Evolutionary conservation across 2,888 invertebrate species (phyloP).

Genomic region (Lepidochitona cinerea): DNA sequence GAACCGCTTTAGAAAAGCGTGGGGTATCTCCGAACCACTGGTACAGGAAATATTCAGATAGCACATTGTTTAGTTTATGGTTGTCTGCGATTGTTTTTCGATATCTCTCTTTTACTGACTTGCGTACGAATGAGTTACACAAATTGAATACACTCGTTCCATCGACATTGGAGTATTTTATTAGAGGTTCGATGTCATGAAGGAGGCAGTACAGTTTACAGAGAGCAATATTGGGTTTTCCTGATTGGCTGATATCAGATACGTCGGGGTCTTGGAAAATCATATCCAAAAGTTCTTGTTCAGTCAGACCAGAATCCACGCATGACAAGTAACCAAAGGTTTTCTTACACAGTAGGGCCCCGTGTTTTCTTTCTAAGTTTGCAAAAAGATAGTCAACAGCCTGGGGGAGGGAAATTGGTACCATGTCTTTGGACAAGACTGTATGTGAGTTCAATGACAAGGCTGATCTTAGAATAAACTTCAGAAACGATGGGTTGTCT

Average conservation of each 20-base stretch:
- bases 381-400: slow-evolving; percentile 48
- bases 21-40: neutral
- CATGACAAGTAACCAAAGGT: slow-evolving; percentile 55
- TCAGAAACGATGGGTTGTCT: slow-evolving; percentile 50
- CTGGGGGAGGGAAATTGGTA: slow-evolving; percentile 43
- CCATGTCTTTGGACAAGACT: slow-evolving; percentile 18
- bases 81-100: neutral
- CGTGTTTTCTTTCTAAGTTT: slow-evolving; percentile 49
- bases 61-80: slow-evolving; percentile 43
- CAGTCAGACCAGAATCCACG: slow-evolving; percentile 50
- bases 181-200: slow-evolving; percentile 43
- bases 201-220: slow-evolving; percentile 47
- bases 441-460: slow-evolving; percentile 53
- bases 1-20: neutral
- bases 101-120: slow-evolving; percentile 44
- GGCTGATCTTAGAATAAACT: slow-evolving; percentile 52
- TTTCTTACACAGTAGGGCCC: slow-evolving; percentile 40
- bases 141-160: slow-evolving; percentile 52
- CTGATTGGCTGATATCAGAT: too few species aligned
- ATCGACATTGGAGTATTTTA: slow-evolving; percentile 46
- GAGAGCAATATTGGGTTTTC: too few species aligned
- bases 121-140: slow-evolving; percentile 52
- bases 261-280: slow-evolving; percentile 60
- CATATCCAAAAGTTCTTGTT: slow-evolving; percentile 59
- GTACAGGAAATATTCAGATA: slow-evolving; percentile 59